These are phyloP conservation scores for Taenaris catops DNA, from an alignment of 2,888 invertebrate species.

Conservation along the genomic window DNA sequence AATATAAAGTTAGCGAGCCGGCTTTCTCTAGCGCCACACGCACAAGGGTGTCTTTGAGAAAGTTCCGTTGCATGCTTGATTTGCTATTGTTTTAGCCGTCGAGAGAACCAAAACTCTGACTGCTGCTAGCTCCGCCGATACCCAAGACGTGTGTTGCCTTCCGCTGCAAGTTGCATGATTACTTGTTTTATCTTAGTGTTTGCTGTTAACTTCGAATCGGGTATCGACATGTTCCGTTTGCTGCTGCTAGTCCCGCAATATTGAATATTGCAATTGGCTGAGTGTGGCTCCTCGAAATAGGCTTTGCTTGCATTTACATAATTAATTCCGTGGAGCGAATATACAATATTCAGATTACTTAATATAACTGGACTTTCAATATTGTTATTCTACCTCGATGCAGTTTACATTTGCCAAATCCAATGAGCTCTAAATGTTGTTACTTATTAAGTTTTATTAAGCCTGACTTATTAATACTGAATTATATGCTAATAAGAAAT, in stretches of 20 bases:
- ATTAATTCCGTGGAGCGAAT: slow-evolving; percentile 3
- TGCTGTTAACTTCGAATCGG: slow-evolving; percentile 54
- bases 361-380: slow-evolving; percentile 6
- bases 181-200: slow-evolving; percentile 64
- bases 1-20: slow-evolving; percentile 69
- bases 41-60: slow-evolving; percentile 68
- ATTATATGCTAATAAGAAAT: too few species aligned
- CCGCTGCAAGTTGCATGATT: slow-evolving; percentile 55
- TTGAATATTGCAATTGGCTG: slow-evolving; percentile 22
- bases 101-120: slow-evolving; percentile 62
- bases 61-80: slow-evolving; percentile 76
- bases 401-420: not conserved
- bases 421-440: too few species aligned
- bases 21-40: slow-evolving; percentile 67
- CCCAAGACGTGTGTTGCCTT: slow-evolving; percentile 50
- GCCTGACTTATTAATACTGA: too few species aligned
- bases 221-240: slow-evolving; percentile 35
- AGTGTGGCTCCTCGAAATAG: too few species aligned
- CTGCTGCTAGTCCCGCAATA: slow-evolving; percentile 18
- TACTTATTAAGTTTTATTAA: too few species aligned
- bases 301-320: slow-evolving; percentile 8
- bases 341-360: slow-evolving; percentile 9
- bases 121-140: slow-evolving; percentile 39
- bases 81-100: slow-evolving; percentile 69
- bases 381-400: not conserved